These are phyloP conservation scores for Dynastes hyllus DNA, from an alignment of 2,888 invertebrate genomes.

Conservation along the genomic window DNA sequence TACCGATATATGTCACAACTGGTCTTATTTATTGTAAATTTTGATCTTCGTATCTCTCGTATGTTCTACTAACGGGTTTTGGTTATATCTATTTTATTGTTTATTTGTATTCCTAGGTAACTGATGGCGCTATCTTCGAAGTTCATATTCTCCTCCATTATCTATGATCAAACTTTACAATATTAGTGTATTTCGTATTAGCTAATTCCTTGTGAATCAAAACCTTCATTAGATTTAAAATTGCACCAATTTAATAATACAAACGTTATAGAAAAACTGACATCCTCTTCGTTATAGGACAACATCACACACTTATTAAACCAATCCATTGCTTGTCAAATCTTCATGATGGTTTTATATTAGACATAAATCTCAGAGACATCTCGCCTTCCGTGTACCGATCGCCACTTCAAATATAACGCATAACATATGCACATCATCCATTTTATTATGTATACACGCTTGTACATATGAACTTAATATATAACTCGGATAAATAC, in stretches of 20 bases:
- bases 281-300: not conserved
- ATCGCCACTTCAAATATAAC: constrained; percentile 29
- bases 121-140: too few relatives aligned
- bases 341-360: constrained; percentile 32
- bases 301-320: constrained; percentile 14
- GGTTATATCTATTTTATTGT: too few relatives aligned
- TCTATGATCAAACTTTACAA: too few relatives aligned
- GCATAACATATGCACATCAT: constrained; percentile 32
- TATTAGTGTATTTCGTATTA: too few relatives aligned
- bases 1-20: too few relatives aligned
- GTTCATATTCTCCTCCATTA: too few relatives aligned
- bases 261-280: not conserved
- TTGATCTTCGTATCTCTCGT: too few relatives aligned
- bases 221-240: too few relatives aligned
- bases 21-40: too few relatives aligned
- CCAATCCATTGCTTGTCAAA: constrained; percentile 38
- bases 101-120: too few relatives aligned
- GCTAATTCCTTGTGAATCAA: too few relatives aligned
- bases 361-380: constrained; percentile 18
- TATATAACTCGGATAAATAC: constrained; percentile 22
- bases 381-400: constrained; percentile 32
- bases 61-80: too few relatives aligned
- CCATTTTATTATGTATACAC: constrained; percentile 22
- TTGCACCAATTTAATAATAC: not conserved
- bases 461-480: constrained; percentile 23